These are phyloP conservation scores for Osmerus mordax DNA, from an alignment of 2,113 vertebrate species.

Conservation along the genomic window DNA sequence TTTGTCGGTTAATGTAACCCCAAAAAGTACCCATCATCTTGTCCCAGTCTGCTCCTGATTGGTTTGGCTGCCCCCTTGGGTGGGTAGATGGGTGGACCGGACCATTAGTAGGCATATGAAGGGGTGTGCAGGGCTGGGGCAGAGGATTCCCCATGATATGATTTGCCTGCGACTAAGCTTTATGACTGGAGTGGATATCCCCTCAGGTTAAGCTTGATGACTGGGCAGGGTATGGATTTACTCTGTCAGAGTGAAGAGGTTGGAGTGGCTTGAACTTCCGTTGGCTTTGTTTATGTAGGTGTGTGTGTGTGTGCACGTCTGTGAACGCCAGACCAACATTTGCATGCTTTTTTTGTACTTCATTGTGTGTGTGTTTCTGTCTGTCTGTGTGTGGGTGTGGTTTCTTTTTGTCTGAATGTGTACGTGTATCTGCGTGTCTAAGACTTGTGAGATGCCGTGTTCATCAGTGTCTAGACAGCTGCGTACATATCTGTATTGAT, in stretches of 20 bases:
- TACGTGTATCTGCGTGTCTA: background rate
- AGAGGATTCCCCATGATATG: constrained; percentile 3
- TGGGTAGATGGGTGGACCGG: constrained; percentile 37
- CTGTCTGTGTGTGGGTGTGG: background rate
- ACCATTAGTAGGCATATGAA: constrained; percentile 36
- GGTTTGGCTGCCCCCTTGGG: constrained; percentile 43
- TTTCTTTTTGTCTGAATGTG: background rate
- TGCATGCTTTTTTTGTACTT: constrained; percentile 2
- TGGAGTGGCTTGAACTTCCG: constrained; percentile 24
- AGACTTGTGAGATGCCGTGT: constrained; percentile 4
- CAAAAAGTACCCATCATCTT: background rate
- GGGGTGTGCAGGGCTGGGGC: constrained; percentile 9
- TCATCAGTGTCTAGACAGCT: constrained; percentile 34
- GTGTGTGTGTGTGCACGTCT: background rate
- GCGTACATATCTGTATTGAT: constrained; percentile 25
- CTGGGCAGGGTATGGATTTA: constrained; percentile 17
- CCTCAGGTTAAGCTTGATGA: constrained; percentile 20
- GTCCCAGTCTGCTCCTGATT: background rate
- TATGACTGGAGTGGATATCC: constrained; percentile 8
- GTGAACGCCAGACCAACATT: background rate
- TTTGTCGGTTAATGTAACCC: background rate
- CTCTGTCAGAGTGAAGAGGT: constrained; percentile 13
- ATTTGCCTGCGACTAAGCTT: constrained; percentile 13
- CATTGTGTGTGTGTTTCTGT: background rate
- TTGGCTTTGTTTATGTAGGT: constrained; percentile 1